Evolutionary conservation across 1,140 invertebrate genomes (phyloP).

Genomic region (Pectinophora gossypiella): DNA sequence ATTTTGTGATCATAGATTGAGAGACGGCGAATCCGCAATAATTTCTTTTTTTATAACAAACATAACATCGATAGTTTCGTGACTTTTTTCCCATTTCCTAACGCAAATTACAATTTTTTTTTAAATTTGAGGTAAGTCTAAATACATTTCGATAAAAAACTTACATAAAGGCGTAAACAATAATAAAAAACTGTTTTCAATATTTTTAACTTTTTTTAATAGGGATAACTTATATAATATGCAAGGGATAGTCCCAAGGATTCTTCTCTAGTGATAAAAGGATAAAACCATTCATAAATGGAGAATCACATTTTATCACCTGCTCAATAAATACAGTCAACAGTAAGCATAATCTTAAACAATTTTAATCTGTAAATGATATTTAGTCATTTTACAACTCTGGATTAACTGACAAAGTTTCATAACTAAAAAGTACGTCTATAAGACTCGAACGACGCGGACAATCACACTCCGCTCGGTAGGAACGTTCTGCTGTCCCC

Average conservation of each 20-base stretch:
- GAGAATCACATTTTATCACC: slow-evolving; percentile 72
- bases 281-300: slow-evolving; percentile 69
- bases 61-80: too few relatives aligned
- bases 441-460: slow-evolving; percentile 3
- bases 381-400: slow-evolving; percentile 59
- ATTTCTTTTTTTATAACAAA: too few relatives aligned
- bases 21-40: too few relatives aligned
- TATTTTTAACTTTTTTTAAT: slow-evolving; percentile 74
- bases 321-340: slow-evolving; percentile 73
- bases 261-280: slow-evolving; percentile 70
- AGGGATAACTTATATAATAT: slow-evolving; percentile 75
- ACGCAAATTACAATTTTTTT: too few relatives aligned
- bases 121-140: too few relatives aligned
- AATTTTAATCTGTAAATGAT: slow-evolving; percentile 64
- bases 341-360: slow-evolving; percentile 73
- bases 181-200: slow-evolving; percentile 8
- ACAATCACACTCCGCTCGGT: neutral
- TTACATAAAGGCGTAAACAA: neutral
- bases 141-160: too few relatives aligned
- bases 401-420: slow-evolving; percentile 44
- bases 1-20: too few relatives aligned
- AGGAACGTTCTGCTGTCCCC: neutral
- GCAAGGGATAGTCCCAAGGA: slow-evolving; percentile 68
- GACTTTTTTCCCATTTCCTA: too few relatives aligned
- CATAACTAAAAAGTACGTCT: slow-evolving; percentile 40